These are phyloP conservation scores for Phragmatobia fuliginosa DNA, from an alignment of 2,888 invertebrate species.

Conservation along the genomic window DNA sequence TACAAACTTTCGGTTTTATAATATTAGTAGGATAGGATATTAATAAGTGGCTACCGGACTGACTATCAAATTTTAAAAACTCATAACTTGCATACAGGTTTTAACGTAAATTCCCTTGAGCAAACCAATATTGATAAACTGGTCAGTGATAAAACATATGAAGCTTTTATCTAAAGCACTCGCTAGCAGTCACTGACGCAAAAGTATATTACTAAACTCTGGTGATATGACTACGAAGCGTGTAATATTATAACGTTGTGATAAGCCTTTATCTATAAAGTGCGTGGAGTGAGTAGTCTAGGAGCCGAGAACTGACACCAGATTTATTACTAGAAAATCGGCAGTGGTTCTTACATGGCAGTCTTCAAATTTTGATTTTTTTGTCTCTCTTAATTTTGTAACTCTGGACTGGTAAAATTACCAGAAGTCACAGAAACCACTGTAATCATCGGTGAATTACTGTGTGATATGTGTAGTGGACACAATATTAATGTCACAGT, in stretches of 20 bases:
- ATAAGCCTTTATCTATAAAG: constrained; percentile 57
- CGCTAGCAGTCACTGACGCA: constrained; percentile 60
- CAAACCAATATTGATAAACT: constrained; percentile 21
- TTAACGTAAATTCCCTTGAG: neutral
- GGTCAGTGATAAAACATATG: constrained; percentile 29
- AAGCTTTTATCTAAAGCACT: constrained; percentile 53
- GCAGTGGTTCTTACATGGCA: neutral
- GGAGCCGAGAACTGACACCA: constrained; percentile 5
- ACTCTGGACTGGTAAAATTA: too few species aligned
- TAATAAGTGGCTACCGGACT: neutral
- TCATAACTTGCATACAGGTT: neutral
- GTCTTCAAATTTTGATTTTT: too few species aligned
- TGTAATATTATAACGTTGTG: constrained; percentile 55
- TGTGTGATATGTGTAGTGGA: too few species aligned
- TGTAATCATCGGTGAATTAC: too few species aligned
- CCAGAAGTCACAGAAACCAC: too few species aligned
- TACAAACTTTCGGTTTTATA: too few species aligned
- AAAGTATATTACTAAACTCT: constrained; percentile 43
- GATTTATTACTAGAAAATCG: neutral
- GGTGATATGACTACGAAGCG: constrained; percentile 45
- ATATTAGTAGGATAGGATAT: too few species aligned
- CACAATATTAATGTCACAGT: too few species aligned
- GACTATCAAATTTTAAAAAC: neutral
- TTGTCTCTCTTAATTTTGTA: too few species aligned
- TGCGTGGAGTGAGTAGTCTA: constrained; percentile 34